Evolutionary conservation across 2,888 invertebrate species (phyloP), one percentile per base, ranked within the genome.

Genomic region (Steinernema hermaphroditum): DNA sequence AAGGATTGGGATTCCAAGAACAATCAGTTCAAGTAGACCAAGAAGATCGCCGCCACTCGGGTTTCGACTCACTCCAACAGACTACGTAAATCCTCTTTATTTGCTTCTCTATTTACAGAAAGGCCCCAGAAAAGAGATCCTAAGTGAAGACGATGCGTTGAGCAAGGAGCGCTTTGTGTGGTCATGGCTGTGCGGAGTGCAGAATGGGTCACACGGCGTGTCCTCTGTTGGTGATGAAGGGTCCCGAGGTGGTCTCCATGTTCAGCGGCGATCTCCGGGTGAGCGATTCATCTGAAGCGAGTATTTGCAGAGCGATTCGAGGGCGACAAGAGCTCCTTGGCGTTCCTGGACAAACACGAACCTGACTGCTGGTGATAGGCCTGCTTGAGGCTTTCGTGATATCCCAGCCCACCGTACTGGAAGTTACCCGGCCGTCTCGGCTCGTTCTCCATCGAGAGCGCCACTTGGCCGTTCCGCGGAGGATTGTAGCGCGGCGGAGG

Each of bases 361-460:
- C 62, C 62, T 34, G 62, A 62, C 29, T 62, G 54, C 54, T 54
- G 62, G 16, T 62, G 62, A 32, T 62, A 62, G 62, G 62, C 62
- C 62, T 62, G 62, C 29, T 62, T 62, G 16, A 62, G 29, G 62
- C 62, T 62, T 4, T 62, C 62, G 16, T 62, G 62, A 32, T 62
- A 62, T 9, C 27, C 37, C 37, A 37, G 2, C 9, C 62, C 54
- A 27, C 2, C 16, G 16, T 62, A 19, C 16, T 62, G 62, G 62
- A 27, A 62, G 32, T 1, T 62, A 4, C 62, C 62, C 14, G 62
- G 32, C 62, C 62, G 29, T 19, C 62, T 22, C 2, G 62, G 62
- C 29, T 62, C 62, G 9, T 2, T 32, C 32, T 62, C 62, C 62
- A 62, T 62, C 62, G 62, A 62, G 62, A 62, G 62, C 16, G 62